Evolutionary conservation across 2,797 vertebrate species (phyloP), one percentile per base, ranked within the genome.

Genomic region (Vireo griseus): DNA sequence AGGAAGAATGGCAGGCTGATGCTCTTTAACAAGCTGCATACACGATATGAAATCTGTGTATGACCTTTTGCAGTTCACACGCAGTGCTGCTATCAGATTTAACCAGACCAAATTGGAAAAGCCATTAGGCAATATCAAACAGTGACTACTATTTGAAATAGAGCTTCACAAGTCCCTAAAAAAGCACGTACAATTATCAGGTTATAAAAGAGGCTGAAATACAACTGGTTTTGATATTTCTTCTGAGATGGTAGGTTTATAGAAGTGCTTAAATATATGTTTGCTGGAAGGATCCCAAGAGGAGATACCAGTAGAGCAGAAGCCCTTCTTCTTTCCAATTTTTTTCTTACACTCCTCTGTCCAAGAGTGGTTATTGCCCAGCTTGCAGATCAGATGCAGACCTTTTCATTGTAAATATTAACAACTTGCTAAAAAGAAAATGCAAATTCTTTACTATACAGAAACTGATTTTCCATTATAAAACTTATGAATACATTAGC

Each of bases 151-250:
- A 16, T 33, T 89, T 87, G 75, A 86, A 96, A 83, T 13, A 42
- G 57, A 78, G 37, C 39, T 82, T 80, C 68, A 0, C 31, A 87
- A 76, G 72, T 75, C 51, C 50, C 50, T 68, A 16, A 62, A 80
- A 94, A 86, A 55, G 42, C 48, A 87, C 44, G 67, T 28, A 63
- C 51, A 58, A 83, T 93, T 93, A 91, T 78, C 83, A 91, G 42
- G 40, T 86, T 87, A 83, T 95, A 94, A 96, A 96, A 93, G 45
- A 83, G 55, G 35, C 16, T 94, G 84, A 95, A 93, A 76, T 50
- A 72, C 65, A 72, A 76, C 61, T 90, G 54, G 67, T 73, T 58
- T 63, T 94, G 83, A 58, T 67, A 82, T 75, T 94, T 91, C 72
- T 93, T 95, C 67, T 42, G 66, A 92, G 74, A 65, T 0, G 0